Evolutionary conservation across 2,797 vertebrate genomes (phyloP).

Genomic region (Xerus rutilus): DNA sequence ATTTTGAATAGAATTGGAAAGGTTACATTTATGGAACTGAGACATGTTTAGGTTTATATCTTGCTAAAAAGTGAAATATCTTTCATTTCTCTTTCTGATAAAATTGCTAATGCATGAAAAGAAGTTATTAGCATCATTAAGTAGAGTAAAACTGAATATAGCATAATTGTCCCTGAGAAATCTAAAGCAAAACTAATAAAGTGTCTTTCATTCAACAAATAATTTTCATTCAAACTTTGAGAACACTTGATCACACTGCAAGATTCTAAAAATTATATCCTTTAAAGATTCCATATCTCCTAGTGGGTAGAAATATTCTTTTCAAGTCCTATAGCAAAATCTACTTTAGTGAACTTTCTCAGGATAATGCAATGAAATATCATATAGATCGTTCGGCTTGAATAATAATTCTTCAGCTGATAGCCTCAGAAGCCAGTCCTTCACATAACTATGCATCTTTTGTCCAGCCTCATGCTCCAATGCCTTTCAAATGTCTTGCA

Average conservation of each 20-base stretch:
- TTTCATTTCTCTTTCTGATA: background rate
- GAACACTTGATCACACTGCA: background rate
- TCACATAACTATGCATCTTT: conserved; percentile 48
- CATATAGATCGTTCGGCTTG: background rate
- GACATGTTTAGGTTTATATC: conserved; percentile 31
- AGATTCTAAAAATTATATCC: background rate
- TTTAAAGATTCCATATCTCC: background rate
- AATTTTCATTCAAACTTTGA: background rate
- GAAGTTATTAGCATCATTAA: background rate
- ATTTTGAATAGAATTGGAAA: background rate
- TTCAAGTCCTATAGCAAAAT: background rate
- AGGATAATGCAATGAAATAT: background rate
- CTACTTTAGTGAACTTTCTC: conserved; percentile 2
- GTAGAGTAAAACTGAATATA: background rate
- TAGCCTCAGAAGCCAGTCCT: background rate
- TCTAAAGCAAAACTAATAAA: background rate
- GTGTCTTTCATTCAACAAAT: background rate
- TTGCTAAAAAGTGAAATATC: background rate
- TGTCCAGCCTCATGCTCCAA: conserved; percentile 12
- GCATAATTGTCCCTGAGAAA: background rate
- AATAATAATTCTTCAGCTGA: conserved; percentile 59
- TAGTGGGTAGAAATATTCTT: background rate
- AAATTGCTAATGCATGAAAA: conserved; percentile 4
- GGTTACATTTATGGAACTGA: background rate
- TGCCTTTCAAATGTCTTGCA: conserved; percentile 63